A percentile compares a stretch with the other conserved stretches of the same genome.
Evolutionary conservation across 2,888 invertebrate genomes (phyloP).

Genomic region (Bugula neritina): DNA sequence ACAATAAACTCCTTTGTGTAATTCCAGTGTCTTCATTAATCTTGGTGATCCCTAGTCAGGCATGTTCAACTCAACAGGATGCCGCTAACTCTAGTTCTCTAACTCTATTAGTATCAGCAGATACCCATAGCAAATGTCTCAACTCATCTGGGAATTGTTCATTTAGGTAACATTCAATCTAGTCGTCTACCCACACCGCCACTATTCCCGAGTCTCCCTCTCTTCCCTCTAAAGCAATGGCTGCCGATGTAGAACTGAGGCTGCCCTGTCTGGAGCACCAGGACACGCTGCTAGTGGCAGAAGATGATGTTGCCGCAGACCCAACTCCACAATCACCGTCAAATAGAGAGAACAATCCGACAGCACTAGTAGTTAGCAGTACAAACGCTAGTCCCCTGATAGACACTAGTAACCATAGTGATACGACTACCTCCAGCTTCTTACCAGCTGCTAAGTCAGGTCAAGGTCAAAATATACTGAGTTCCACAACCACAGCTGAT

Average conservation of each 20-base stretch:
- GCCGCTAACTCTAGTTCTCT: too few species aligned
- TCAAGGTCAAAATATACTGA: neutral
- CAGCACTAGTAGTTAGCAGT: neutral
- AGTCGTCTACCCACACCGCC: too few species aligned
- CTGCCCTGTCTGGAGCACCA: slow-evolving; percentile 17
- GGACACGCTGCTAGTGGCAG: neutral
- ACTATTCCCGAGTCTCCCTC: slow-evolving; percentile 10
- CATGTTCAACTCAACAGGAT: too few species aligned
- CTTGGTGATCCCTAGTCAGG: too few species aligned
- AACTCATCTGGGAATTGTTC: too few species aligned
- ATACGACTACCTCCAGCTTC: neutral
- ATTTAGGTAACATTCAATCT: too few species aligned
- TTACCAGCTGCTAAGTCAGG: neutral
- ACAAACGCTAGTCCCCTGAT: neutral
- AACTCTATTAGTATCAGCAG: too few species aligned
- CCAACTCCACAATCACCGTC: neutral
- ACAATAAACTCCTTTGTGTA: too few species aligned
- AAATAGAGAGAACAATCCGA: neutral
- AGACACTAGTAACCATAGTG: neutral
- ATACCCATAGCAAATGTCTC: too few species aligned
- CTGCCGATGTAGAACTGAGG: slow-evolving; percentile 18
- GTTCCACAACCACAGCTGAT: neutral
- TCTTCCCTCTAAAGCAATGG: slow-evolving; percentile 12
- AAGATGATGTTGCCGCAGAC: neutral
- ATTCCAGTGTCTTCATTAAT: too few species aligned